These are phyloP conservation scores for Lasioglossum figueresi DNA, from an alignment of 2,888 invertebrate species.

Conservation along the genomic window DNA sequence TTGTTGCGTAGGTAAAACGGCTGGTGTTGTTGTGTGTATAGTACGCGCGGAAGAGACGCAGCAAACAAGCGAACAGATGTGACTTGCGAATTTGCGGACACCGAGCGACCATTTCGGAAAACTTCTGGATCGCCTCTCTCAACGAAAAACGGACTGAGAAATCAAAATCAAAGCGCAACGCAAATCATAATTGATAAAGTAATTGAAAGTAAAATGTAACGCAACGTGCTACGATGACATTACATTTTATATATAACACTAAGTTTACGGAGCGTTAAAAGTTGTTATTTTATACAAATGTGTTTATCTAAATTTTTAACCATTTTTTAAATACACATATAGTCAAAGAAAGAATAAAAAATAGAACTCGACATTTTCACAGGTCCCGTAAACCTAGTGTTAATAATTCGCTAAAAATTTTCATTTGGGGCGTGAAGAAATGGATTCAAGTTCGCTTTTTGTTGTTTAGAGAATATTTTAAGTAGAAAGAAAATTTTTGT, in stretches of 20 bases:
- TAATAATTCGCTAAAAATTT: not conserved
- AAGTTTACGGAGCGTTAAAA: not conserved
- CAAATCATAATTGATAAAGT: not conserved
- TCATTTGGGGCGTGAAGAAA: too few relatives aligned
- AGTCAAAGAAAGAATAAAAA: not conserved
- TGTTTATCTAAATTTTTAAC: not conserved
- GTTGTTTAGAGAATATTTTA: not conserved
- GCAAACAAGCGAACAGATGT: not conserved
- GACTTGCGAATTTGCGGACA: not conserved
- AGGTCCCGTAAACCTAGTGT: not conserved
- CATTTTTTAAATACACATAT: not conserved
- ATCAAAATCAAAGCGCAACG: not conserved
- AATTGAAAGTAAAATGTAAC: too few relatives aligned
- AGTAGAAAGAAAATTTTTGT: not conserved
- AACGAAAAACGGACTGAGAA: not conserved
- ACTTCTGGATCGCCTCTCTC: not conserved
- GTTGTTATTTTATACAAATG: not conserved
- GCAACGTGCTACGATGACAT: too few relatives aligned
- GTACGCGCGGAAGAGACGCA: not conserved
- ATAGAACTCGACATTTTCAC: not conserved
- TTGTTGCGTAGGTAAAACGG: constrained; percentile 81
- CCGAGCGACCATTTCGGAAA: not conserved
- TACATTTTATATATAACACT: too few relatives aligned
- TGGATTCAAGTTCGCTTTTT: not conserved
- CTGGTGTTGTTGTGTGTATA: constrained; percentile 75